Percentiles rank a stretch among this genome's conserved stretches.
phyloP scores from a whole-genome alignment of 2,888 invertebrate genomes.

The Drosophila tripunctata region DNA sequence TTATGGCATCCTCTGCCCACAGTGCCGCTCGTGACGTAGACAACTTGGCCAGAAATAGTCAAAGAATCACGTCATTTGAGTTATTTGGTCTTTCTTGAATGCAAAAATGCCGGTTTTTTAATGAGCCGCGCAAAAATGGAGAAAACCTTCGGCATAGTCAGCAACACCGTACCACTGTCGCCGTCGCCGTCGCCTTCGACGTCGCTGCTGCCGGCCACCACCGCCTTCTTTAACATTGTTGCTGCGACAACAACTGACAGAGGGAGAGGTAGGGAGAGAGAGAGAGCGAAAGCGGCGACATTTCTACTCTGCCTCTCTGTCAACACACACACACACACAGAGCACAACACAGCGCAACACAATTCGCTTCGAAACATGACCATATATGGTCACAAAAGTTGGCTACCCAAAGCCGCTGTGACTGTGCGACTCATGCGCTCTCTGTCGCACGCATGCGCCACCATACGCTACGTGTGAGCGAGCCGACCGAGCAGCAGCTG shows the following conservation, averaged over 20 bases:
- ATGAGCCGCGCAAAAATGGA: constrained; percentile 66
- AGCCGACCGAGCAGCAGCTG: constrained; percentile 30
- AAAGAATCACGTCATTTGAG: constrained; percentile 68
- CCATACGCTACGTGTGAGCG: constrained; percentile 23
- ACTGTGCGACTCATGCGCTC: constrained; percentile 64
- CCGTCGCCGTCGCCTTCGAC: constrained; percentile 1
- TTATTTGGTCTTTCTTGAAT: constrained; percentile 54
- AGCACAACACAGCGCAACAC: no score
- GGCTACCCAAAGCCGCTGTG: constrained; percentile 57
- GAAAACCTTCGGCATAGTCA: constrained; percentile 68
- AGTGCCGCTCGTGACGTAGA: constrained; percentile 56
- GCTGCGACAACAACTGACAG: constrained; percentile 1
- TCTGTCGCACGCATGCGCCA: constrained; percentile 64
- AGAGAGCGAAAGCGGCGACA: constrained; percentile 58
- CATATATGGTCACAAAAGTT: constrained; percentile 84
- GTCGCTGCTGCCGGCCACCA: no score
- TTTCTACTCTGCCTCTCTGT: constrained; percentile 49
- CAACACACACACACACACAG: no score
- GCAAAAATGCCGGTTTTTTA: constrained; percentile 66
- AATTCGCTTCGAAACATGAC: constrained; percentile 82
- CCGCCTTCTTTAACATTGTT: no score
- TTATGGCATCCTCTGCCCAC: constrained; percentile 34
- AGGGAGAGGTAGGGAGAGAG: constrained; percentile 5
- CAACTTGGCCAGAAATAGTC: constrained; percentile 53
- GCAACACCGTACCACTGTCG: background rate